Evolutionary conservation across 2,888 invertebrate genomes (phyloP), one percentile per base, ranked within the genome.

Genomic region (Microplitis deprimator): DNA sequence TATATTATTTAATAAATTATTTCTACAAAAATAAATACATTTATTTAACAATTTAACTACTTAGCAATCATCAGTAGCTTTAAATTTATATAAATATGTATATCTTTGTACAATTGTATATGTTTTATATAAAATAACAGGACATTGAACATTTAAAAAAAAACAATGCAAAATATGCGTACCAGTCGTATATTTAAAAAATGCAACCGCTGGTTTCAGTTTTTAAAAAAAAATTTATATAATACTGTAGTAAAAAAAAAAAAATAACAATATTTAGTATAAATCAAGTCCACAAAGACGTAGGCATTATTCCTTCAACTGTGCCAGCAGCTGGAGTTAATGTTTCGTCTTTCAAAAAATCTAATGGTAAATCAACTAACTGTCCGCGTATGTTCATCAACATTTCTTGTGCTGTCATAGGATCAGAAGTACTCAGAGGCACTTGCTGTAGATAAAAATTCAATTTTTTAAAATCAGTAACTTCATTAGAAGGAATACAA

Each of bases 231-330:
- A 50, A 72, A 13, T 62, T 40, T 61, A 38, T 20, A 62, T 39
- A n/a, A 74, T 69, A 68, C 68, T 75, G 41, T 5, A 61, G 40
- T 40, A 69, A 39, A 1, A n/a, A 10, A 41, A 71, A 60, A 7
- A 60, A 16, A 61, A 13, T n/a, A 73, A 41, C 8, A 64, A 39
- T 20, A 13, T 17, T 73, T 68, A 65, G 75, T 38, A 68, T 65
- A n/a, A 68, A 77, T 80, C 67, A 87, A 17, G 97, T 98, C 98
- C 98, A 99, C 20, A 98, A 91, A 1, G 96, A 92, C 41, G 96
- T 96, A 3, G 98, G 98, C 93, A 98, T 94, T 86, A 98, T 94
- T 69, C 96, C 96, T 89, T 98, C 98, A 89, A 96, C 96, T 20
- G 96, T 95, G 16, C 93, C 93, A 62, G 94, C 93, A 73, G 94